A percentile compares a stretch with the other conserved stretches of the same genome.
These are phyloP conservation scores for Caranx ignobilis DNA, from an alignment of 2,113 vertebrate species.

Conservation along the genomic window DNA sequence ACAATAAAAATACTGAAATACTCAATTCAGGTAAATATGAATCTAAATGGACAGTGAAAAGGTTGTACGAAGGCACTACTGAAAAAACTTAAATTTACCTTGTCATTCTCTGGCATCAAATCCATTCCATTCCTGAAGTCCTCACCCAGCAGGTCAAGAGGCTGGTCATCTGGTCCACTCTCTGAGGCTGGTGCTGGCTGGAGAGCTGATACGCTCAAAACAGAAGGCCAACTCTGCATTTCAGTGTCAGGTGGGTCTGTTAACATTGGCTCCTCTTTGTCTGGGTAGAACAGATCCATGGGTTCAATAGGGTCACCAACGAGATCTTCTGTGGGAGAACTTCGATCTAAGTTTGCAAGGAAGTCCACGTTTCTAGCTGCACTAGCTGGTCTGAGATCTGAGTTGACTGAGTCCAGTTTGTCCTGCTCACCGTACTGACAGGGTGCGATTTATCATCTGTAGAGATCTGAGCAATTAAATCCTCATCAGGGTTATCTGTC, in stretches of 20 bases:
- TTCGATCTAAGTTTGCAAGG: slow-evolving; percentile 27
- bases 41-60: neutral
- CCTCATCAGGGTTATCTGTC: slow-evolving; percentile 48
- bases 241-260: slow-evolving; percentile 59
- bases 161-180: slow-evolving; percentile 19
- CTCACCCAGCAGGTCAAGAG: slow-evolving; percentile 11
- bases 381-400: neutral
- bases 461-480: neutral
- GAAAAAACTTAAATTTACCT: slow-evolving; percentile 42
- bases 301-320: slow-evolving; percentile 57
- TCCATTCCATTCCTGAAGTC: slow-evolving; percentile 33
- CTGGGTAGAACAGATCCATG: slow-evolving; percentile 80
- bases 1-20: neutral
- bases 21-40: neutral
- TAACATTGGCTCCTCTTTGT: slow-evolving; percentile 68
- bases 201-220: slow-evolving; percentile 80
- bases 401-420: slow-evolving; percentile 3
- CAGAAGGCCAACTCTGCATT: slow-evolving; percentile 66
- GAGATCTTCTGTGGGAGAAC: slow-evolving; percentile 43
- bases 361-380: slow-evolving; percentile 24
- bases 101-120: neutral
- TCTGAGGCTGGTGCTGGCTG: slow-evolving; percentile 77
- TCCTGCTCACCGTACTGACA: neutral
- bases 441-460: neutral
- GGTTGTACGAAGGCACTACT: neutral